These are phyloP conservation scores for Cercocebus atys DNA, from an alignment of 2,113 vertebrate genomes.

Conservation along the genomic window DNA sequence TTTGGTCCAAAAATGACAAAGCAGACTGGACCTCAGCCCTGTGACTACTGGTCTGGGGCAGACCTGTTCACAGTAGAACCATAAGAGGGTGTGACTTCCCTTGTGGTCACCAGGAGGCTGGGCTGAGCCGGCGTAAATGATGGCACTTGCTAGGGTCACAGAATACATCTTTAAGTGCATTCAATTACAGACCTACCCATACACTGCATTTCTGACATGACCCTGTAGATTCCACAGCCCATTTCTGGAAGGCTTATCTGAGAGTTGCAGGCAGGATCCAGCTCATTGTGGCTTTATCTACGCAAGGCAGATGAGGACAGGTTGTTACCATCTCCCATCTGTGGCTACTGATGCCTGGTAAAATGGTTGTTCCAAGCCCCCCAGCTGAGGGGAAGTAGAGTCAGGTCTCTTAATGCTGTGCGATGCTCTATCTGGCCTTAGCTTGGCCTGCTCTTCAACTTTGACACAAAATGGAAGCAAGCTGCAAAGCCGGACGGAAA, in stretches of 20 bases:
- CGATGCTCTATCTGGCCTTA: not conserved
- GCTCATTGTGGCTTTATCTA: not conserved
- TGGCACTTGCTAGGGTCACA: not conserved
- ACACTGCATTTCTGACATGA: not conserved
- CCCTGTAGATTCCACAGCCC: not conserved
- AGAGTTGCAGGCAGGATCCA: not conserved
- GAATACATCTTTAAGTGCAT: not conserved
- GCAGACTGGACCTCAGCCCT: not conserved
- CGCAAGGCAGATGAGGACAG: not conserved
- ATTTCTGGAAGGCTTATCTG: conserved; percentile 2
- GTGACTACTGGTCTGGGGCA: not conserved
- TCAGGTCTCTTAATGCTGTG: not conserved
- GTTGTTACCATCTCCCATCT: not conserved
- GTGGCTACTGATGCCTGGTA: not conserved
- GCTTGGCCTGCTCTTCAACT: not conserved
- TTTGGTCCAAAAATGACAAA: not conserved
- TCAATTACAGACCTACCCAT: not conserved
- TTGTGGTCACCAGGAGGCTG: not conserved
- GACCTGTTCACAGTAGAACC: not conserved
- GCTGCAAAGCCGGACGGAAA: not conserved
- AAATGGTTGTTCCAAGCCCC: not conserved
- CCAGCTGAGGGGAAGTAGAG: not conserved
- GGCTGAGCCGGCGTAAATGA: too few relatives aligned
- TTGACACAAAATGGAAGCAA: not conserved
- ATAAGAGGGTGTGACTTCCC: not conserved